Evolutionary conservation across 2,113 vertebrate genomes (phyloP), one percentile per base, ranked within the genome.

Genomic region (Sigmodon hispidus): DNA sequence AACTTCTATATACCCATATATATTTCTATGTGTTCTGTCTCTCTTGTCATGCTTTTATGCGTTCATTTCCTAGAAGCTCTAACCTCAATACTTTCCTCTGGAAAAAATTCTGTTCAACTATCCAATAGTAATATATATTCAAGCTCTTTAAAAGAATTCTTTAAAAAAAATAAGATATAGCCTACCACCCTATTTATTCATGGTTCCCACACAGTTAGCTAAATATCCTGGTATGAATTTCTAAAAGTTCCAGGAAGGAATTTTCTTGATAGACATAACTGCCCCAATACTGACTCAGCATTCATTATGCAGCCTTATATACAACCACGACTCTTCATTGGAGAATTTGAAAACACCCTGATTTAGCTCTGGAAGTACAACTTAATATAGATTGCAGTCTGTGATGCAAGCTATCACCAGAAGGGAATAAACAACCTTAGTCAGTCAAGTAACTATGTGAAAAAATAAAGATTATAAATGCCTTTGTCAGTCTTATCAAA

Each of bases 401-500:
- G 36, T 72, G 59, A 67, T 79, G 43, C 43, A 9, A 84, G 75
- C 36, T 81, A 48, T 92, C 75, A 89, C 19, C 15, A 45, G 69
- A 85, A 94, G 11, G 50, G 59, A 86, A 89, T 87, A 69, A 91
- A 88, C 83, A 96, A 24, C 36, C 94, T 80, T 15, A 48, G 13
- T 16, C 75, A 67, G 70, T 50, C 52, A 83, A 67, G 86, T 26
- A 55, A 57, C 63, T 55, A 55, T 15, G 8, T 0, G 26, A 91
- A 87, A 79, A 93, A 94, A 76, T 45, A 89, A 70, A 50, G 31
- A 13, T 59, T 80, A 92, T 21, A 89, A 89, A 91, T 83, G 34
- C 36, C 22, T 88, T 91, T 96, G 89, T 94, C 52, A 96, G 24
- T 11, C 59, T 94, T 84, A 89, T 93, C 89, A 93, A 79, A 84